Base-by-base conservation (phyloP, 2,797 vertebrate species). In the Sylvilagus floridanus region DNA sequence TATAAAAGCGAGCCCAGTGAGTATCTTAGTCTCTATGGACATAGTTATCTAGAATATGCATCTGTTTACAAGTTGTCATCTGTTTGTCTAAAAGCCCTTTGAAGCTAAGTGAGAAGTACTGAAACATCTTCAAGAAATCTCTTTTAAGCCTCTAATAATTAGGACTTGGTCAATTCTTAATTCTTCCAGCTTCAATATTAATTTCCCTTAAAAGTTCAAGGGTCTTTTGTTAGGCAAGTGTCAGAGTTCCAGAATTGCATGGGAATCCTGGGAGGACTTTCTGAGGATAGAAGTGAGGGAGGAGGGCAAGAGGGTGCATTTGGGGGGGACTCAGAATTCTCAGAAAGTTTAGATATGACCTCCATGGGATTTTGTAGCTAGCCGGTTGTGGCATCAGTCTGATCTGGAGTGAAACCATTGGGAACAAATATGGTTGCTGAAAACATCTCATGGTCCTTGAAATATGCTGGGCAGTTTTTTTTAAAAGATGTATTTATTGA, bases 101-200 rank as follows among this genome's bases (percentile, higher is more conserved):
- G 47, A 78, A 83, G 35, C 26, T 11, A 57, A 83, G 12, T 3
- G 14, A 85, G 28, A 72, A 66, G 5, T 65, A 14, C 14, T 71
- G 32, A 60, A 47, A 52, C 21, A 60, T 79, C 76, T 95, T 71
- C 6, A 50, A 69, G 57, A 35, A 89, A 22, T n/a, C 63, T 90
- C 52, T 65, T 30, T 84, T 84, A 60, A 90, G 60, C 26, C 81
- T 32, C 2, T 28, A 62, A 77, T 82, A 17, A 77, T 37, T 32
- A 91, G 52, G n/a, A 68, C 16, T 24, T 84, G n/a, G 5, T 72
- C 65, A 88, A 24, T 63, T 71, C 42, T 91, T 84, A 6, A 11
- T 63, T 91, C 47, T 28, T 96, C 32, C 17, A 83, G 30, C n/a
- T 9, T 87, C 11, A 19, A 0, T 66, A 60, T 65, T 37, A 78